Percentiles rank a stretch among this genome's conserved stretches.
Conservation (phyloP, 2,888 invertebrate species). For the Lutraria lutraria region DNA sequence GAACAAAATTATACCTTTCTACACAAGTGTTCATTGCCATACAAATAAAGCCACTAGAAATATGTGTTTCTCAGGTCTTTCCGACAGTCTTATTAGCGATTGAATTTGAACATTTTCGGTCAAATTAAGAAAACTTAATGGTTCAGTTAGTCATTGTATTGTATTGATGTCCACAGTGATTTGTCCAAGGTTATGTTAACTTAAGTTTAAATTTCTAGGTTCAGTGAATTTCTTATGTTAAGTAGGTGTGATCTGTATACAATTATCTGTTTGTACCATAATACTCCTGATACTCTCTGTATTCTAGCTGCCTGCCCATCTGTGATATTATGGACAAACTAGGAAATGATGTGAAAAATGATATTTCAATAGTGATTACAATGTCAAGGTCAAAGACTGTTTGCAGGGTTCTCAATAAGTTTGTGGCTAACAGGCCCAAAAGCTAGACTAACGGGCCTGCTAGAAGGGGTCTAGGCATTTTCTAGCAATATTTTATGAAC, state of each 20-base stretch:
- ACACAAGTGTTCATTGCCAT: background rate
- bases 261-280: background rate
- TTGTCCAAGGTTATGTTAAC: background rate
- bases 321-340: background rate
- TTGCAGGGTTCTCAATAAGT: no score
- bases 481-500: no score
- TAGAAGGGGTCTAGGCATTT: no score
- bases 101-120: no score
- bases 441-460: no score
- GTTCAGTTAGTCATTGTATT: no score
- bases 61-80: background rate
- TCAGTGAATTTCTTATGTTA: background rate
- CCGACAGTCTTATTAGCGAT: no score
- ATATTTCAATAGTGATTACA: no score
- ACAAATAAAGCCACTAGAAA: background rate
- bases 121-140: no score
- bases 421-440: no score
- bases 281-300: background rate
- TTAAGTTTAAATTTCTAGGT: background rate
- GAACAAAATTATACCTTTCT: background rate
- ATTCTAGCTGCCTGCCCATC: background rate
- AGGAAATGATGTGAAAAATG: constrained; percentile 2
- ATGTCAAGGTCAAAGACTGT: no score
- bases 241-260: background rate
- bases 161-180: background rate